These are phyloP conservation scores for Pentalonia nigronervosa DNA, from an alignment of 1,140 invertebrate species.

Conservation along the genomic window DNA sequence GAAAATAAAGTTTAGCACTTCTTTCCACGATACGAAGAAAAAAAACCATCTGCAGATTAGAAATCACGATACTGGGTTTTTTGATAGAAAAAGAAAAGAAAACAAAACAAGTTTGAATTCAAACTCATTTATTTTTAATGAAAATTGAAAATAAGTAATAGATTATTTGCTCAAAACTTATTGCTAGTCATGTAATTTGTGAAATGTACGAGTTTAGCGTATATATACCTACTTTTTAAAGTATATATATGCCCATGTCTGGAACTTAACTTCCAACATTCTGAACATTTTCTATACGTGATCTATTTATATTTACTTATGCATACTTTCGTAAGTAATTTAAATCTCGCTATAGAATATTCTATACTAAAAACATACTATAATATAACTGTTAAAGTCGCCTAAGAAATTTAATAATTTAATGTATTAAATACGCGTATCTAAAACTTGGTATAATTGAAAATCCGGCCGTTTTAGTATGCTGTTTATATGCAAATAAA, in stretches of 20 bases:
- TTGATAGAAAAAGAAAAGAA: no score
- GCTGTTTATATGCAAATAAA: neutral
- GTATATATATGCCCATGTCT: neutral
- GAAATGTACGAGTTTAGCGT: neutral
- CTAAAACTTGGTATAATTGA: neutral
- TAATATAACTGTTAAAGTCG: neutral
- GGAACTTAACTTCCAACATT: neutral
- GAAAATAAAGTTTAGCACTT: neutral
- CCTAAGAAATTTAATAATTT: neutral
- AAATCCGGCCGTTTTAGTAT: neutral
- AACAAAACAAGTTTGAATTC: neutral
- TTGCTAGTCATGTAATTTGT: neutral
- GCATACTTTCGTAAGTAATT: neutral
- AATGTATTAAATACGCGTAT: neutral
- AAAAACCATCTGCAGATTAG: neutral
- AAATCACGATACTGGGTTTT: neutral
- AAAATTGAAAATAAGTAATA: neutral
- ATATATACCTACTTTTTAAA: neutral
- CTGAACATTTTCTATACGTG: neutral
- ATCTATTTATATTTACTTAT: neutral
- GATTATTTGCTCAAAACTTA: neutral
- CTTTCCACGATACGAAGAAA: neutral
- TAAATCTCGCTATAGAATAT: neutral
- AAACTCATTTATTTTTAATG: neutral
- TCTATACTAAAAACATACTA: neutral